Conservation (phyloP, 2,888 invertebrate genomes). For the Pyrocoelia pectoralis region DNA sequence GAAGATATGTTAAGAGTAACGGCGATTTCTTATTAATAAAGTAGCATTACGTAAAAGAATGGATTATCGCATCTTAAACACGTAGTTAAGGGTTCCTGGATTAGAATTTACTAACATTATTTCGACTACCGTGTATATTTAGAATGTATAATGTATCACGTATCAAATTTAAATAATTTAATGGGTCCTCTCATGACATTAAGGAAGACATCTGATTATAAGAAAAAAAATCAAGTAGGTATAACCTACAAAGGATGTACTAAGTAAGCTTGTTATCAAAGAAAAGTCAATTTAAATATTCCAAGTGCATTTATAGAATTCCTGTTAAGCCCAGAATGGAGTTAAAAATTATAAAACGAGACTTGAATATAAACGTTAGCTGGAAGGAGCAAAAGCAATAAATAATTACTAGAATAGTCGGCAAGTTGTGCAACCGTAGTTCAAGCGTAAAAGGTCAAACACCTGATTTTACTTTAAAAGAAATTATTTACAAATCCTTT, state of each 20-base stretch:
- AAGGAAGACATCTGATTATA: too few species aligned
- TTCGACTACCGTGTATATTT: too few species aligned
- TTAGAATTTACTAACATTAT: too few species aligned
- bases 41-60: too few species aligned
- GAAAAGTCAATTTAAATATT: constrained; percentile 10
- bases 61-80: too few species aligned
- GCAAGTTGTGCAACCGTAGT: constrained; percentile 30
- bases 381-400: constrained; percentile 11
- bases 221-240: too few species aligned
- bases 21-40: too few species aligned
- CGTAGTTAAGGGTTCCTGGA: too few species aligned
- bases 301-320: constrained; percentile 11
- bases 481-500: constrained; percentile 19
- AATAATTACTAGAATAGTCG: constrained; percentile 17
- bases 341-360: constrained; percentile 12
- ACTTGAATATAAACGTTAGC: constrained; percentile 13
- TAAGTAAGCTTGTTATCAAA: background rate
- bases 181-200: too few species aligned
- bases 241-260: background rate
- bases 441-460: constrained; percentile 28
- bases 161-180: too few species aligned
- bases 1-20: too few species aligned
- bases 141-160: too few species aligned
- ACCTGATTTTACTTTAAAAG: constrained; percentile 26
- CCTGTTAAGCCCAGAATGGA: constrained; percentile 9